Evolutionary conservation across 2,888 invertebrate genomes (phyloP).

Genomic region (Glaucopsyche alexis): DNA sequence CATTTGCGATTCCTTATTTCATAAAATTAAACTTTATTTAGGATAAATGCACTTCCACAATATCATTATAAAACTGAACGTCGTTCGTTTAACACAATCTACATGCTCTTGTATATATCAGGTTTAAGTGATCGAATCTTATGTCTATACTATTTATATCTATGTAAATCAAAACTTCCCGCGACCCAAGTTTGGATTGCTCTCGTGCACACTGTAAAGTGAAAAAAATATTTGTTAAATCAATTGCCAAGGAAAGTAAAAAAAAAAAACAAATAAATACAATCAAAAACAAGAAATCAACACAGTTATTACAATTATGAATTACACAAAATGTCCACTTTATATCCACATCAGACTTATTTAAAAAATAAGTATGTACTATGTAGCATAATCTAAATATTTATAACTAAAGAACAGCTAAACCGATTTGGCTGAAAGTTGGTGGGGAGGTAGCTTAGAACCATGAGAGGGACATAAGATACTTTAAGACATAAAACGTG

Average conservation of each 20-base stretch:
- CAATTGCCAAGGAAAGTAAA: neutral
- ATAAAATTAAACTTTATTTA: conserved; percentile 51
- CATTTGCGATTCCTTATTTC: conserved; percentile 58
- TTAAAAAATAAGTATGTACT: neutral
- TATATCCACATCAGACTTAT: neutral
- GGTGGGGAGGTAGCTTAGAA: no score
- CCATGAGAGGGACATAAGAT: no score
- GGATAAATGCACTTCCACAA: conserved; percentile 60
- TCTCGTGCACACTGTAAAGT: conserved; percentile 82
- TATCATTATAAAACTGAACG: conserved; percentile 19
- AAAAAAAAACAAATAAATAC: conserved; percentile 38
- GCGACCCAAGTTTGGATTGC: conserved; percentile 77
- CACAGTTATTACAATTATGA: conserved; percentile 47
- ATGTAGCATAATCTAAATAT: no score
- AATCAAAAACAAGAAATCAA: conserved; percentile 36
- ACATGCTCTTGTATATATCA: neutral
- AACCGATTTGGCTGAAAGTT: no score
- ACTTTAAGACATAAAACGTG: no score
- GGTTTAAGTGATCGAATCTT: conserved; percentile 21
- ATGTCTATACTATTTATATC: conserved; percentile 24
- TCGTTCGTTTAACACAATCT: neutral
- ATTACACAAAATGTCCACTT: neutral
- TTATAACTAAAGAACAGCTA: no score
- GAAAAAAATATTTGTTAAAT: conserved; percentile 38
- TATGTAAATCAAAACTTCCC: conserved; percentile 73